phyloP scores from a whole-genome alignment of 2,797 vertebrate species.

The Cacajao melanocephalus region DNA sequence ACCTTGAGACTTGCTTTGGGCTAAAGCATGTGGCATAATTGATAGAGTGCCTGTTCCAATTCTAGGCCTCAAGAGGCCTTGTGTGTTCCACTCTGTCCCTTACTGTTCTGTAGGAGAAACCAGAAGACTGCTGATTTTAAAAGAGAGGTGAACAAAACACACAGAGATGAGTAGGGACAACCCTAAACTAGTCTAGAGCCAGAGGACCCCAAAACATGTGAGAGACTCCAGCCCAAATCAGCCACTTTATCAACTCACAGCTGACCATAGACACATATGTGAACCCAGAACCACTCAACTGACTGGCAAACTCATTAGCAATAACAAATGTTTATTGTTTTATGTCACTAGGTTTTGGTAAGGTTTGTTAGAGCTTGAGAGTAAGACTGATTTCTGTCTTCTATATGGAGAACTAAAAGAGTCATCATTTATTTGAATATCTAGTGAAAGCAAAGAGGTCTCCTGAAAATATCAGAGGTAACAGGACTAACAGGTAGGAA shows the following conservation, averaged over 20 bases:
- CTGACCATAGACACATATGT: neutral
- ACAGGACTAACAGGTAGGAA: neutral
- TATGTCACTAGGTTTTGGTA: neutral
- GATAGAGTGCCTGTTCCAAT: neutral
- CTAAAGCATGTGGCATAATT: neutral
- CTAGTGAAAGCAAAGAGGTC: neutral
- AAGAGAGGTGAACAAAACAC: neutral
- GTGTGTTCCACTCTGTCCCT: neutral
- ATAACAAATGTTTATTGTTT: neutral
- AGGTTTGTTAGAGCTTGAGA: neutral
- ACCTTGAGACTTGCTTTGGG: neutral
- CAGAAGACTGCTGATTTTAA: neutral
- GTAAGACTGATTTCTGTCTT: neutral
- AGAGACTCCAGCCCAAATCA: neutral
- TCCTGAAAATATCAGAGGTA: neutral
- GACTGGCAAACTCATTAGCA: neutral
- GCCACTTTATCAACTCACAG: neutral
- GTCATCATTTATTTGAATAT: neutral
- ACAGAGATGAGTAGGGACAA: neutral
- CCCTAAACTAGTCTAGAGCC: neutral
- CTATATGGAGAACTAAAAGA: neutral
- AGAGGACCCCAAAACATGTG: neutral
- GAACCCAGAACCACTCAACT: neutral
- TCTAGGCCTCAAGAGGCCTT: neutral
- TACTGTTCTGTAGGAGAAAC: neutral